These are phyloP conservation scores for Pomatostomus ruficeps DNA, from an alignment of 2,113 vertebrate genomes.

Conservation along the genomic window DNA sequence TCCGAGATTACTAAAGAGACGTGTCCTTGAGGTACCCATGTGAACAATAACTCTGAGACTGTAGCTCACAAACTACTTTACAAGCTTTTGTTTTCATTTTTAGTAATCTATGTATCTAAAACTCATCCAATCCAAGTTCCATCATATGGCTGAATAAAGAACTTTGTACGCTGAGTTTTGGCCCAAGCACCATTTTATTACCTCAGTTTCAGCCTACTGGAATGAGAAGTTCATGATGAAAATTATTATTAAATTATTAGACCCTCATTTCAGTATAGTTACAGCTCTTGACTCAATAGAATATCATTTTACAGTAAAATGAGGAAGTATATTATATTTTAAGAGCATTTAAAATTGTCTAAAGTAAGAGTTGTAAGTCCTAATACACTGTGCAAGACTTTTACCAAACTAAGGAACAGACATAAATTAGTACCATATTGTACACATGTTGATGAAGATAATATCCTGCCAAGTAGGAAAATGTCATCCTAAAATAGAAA, in stretches of 20 bases:
- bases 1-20: background rate
- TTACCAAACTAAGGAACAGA: constrained; percentile 28
- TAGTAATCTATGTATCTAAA: background rate
- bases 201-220: background rate
- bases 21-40: background rate
- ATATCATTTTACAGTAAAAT: constrained; percentile 31
- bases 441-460: constrained; percentile 46
- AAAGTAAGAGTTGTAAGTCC: constrained; percentile 41
- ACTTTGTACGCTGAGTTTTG: background rate
- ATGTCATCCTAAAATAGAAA: constrained; percentile 67
- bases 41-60: background rate
- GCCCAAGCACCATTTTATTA: background rate
- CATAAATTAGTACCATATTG: constrained; percentile 62
- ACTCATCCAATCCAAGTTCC: background rate
- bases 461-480: constrained; percentile 56
- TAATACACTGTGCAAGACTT: constrained; percentile 40
- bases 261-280: background rate
- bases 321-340: background rate
- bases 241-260: background rate
- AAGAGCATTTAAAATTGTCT: constrained; percentile 35
- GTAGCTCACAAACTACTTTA: background rate
- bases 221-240: background rate
- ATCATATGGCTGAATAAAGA: background rate
- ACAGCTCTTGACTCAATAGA: background rate
- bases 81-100: background rate